These are phyloP conservation scores for Zapornia atra DNA, from an alignment of 2,113 vertebrate species.

Conservation along the genomic window DNA sequence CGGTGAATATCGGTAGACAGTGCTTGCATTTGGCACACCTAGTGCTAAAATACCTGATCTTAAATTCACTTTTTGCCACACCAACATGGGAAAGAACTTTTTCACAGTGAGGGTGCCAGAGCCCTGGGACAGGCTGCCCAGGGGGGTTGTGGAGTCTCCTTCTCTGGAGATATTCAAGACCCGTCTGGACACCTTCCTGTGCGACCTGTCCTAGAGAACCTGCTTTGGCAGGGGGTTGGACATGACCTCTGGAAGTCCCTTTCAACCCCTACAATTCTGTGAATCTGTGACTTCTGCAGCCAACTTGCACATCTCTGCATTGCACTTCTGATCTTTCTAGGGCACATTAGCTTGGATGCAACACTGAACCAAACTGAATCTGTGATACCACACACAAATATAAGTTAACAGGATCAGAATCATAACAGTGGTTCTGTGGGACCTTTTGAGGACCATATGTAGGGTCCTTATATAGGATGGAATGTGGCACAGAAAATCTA, in stretches of 20 bases:
- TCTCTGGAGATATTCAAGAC: too few species aligned
- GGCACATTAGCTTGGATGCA: not conserved
- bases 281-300: not conserved
- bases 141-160: too few species aligned
- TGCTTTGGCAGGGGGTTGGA: too few species aligned
- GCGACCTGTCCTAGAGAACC: too few species aligned
- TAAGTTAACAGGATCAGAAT: not conserved
- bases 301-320: accelerated
- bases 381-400: not conserved
- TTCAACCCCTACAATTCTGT: too few species aligned
- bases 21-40: not conserved
- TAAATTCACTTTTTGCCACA: not conserved
- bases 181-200: too few species aligned
- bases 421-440: accelerated
- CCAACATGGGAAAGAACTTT: too few species aligned
- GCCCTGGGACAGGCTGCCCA: too few species aligned
- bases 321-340: not conserved
- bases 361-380: not conserved
- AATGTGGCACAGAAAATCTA: not conserved
- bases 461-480: not conserved
- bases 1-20: not conserved
- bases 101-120: too few species aligned
- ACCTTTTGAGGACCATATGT: not conserved
- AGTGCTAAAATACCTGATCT: not conserved
- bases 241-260: too few species aligned